Evolutionary conservation across 2,888 invertebrate species (phyloP).

Genomic region (Rotaria socialis): DNA sequence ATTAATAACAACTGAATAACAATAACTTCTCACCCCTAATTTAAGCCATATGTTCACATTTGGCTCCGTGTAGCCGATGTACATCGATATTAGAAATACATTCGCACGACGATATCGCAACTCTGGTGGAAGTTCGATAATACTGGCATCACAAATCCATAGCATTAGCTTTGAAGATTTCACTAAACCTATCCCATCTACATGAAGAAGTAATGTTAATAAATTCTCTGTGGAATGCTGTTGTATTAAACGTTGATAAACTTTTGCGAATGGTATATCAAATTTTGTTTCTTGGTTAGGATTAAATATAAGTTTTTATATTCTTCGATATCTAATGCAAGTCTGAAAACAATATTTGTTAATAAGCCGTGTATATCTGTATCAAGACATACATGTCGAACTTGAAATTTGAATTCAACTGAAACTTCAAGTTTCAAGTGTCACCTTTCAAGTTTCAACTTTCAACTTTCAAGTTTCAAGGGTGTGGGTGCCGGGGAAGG

Average conservation of each 20-base stretch:
- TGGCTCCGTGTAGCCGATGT: neutral
- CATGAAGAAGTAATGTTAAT: neutral
- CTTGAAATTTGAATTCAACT: too few relatives aligned
- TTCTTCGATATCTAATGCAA: neutral
- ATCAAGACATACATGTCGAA: too few relatives aligned
- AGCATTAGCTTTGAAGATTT: neutral
- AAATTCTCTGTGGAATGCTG: neutral
- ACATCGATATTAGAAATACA: neutral
- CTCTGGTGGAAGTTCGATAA: neutral
- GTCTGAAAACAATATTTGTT: neutral
- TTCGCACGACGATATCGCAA: neutral
- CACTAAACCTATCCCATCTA: neutral
- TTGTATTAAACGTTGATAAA: neutral
- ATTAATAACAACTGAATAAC: too few relatives aligned
- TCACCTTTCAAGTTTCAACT: too few relatives aligned
- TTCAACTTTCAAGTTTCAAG: too few relatives aligned
- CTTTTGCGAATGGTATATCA: constrained; percentile 4
- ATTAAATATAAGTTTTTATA: neutral
- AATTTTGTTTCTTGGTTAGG: neutral
- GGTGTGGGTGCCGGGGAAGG: too few relatives aligned
- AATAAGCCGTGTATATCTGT: neutral
- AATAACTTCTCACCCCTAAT: neutral
- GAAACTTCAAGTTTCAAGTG: too few relatives aligned
- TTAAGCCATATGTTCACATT: neutral
- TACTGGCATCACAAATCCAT: neutral